phyloP scores from a whole-genome alignment of 2,888 invertebrate genomes.

The Drosophila subsilvestris region DNA sequence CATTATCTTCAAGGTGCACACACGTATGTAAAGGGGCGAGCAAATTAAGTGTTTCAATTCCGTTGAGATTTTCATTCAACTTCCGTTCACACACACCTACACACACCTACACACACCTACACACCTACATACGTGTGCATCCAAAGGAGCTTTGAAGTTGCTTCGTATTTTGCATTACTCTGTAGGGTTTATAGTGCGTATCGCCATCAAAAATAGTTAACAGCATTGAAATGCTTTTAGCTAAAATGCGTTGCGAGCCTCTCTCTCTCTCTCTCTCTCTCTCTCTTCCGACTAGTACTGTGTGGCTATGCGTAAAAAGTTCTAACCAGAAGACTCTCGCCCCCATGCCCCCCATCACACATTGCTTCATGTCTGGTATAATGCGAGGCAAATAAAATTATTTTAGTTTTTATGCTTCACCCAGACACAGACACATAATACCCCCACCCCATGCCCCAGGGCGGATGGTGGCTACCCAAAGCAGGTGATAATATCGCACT shows the following conservation, averaged over 20 bases:
- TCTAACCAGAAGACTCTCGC: conserved; percentile 3
- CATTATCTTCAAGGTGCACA: conserved; percentile 66
- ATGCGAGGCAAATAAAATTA: conserved; percentile 50
- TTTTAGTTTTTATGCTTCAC: conserved; percentile 42
- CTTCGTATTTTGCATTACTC: conserved; percentile 20
- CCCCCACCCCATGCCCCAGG: background rate
- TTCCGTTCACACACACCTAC: background rate
- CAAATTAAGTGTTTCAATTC: conserved; percentile 51
- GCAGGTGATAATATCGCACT: conserved; percentile 31
- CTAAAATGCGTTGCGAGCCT: conserved; percentile 53
- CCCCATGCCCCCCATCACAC: background rate
- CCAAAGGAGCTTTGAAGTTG: conserved; percentile 1
- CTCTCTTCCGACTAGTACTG: conserved; percentile 1
- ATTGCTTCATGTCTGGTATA: conserved; percentile 6
- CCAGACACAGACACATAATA: conserved; percentile 10
- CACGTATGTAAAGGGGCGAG: background rate
- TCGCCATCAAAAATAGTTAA: conserved; percentile 71
- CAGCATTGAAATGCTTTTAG: conserved; percentile 76
- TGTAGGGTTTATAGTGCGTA: conserved; percentile 67
- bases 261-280: background rate
- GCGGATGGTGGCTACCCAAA: background rate
- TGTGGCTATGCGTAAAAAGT: conserved; percentile 51
- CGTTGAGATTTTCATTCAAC: conserved; percentile 44
- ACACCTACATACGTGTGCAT: no score
- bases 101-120: no score